Percentiles rank a stretch among this genome's conserved stretches.
These are phyloP conservation scores for Rana temporaria DNA, from an alignment of 2,113 vertebrate genomes.

Conservation along the genomic window DNA sequence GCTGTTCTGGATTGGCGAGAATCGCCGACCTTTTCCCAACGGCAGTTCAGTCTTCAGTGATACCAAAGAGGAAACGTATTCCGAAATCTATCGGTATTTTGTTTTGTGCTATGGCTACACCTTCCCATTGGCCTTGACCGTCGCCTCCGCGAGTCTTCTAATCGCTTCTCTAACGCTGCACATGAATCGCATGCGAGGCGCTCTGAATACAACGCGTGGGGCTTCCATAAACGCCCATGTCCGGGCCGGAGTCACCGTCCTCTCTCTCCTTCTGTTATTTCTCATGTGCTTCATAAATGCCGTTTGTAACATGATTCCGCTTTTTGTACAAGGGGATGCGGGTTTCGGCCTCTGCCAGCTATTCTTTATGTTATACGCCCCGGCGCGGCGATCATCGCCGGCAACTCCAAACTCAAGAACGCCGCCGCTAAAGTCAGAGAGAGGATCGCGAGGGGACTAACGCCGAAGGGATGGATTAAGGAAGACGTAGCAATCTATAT, in stretches of 20 bases:
- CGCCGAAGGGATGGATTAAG: background rate
- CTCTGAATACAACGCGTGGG: background rate
- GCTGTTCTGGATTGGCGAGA: background rate
- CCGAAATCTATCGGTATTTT: background rate
- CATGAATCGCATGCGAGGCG: background rate
- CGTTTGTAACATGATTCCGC: background rate
- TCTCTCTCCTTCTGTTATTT: background rate
- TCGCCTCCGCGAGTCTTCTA: conserved; percentile 11
- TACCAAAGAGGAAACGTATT: background rate
- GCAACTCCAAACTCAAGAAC: conserved; percentile 9
- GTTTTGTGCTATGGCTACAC: background rate
- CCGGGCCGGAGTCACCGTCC: background rate
- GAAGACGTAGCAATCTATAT: background rate
- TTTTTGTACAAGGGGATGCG: background rate
- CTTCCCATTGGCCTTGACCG: background rate
- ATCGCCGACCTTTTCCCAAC: background rate
- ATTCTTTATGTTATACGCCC: background rate
- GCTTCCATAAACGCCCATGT: background rate
- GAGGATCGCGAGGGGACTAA: background rate
- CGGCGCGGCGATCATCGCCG: background rate
- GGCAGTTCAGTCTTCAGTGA: background rate
- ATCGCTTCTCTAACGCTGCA: background rate
- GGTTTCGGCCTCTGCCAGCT: background rate
- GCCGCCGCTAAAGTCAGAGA: background rate
- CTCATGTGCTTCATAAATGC: background rate